Evolutionary conservation across 2,113 vertebrate genomes (phyloP).

Genomic region (Phaethornis superciliosus): DNA sequence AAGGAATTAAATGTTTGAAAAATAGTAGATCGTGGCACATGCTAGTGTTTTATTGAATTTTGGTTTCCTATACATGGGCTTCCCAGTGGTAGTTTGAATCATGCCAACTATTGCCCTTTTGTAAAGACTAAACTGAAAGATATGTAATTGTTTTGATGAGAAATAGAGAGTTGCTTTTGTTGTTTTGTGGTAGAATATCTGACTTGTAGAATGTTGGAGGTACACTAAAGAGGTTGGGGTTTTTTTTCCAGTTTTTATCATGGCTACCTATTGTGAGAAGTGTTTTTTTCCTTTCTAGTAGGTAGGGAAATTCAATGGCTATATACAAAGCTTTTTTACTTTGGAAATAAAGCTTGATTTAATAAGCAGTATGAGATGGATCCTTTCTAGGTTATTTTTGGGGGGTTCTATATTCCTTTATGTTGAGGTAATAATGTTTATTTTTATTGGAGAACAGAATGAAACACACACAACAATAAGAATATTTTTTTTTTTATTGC

Average conservation of each 20-base stretch:
- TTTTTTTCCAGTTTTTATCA: not conserved
- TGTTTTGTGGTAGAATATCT: not conserved
- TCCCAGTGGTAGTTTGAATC: not conserved
- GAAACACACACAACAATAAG: not conserved
- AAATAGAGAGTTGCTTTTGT: not conserved
- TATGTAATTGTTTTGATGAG: not conserved
- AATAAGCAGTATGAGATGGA: not conserved
- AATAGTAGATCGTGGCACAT: fast-evolving
- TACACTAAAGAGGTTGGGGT: not conserved
- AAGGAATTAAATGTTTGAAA: not conserved
- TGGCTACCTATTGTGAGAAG: not conserved
- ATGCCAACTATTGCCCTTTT: not conserved
- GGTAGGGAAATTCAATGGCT: not conserved
- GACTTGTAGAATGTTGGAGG: not conserved
- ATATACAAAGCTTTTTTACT: not conserved
- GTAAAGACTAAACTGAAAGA: not conserved
- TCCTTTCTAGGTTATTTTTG: not conserved
- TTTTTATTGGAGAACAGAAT: not conserved
- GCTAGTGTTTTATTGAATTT: not conserved
- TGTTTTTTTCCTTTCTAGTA: not conserved
- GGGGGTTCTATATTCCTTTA: not conserved
- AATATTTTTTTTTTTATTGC: not conserved
- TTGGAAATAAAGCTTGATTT: not conserved
- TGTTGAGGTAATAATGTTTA: not conserved
- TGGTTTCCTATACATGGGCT: not conserved